Base-by-base conservation (phyloP, 64 coral and sea anemone species). In the Catalaphyllia jardinei region DNA sequence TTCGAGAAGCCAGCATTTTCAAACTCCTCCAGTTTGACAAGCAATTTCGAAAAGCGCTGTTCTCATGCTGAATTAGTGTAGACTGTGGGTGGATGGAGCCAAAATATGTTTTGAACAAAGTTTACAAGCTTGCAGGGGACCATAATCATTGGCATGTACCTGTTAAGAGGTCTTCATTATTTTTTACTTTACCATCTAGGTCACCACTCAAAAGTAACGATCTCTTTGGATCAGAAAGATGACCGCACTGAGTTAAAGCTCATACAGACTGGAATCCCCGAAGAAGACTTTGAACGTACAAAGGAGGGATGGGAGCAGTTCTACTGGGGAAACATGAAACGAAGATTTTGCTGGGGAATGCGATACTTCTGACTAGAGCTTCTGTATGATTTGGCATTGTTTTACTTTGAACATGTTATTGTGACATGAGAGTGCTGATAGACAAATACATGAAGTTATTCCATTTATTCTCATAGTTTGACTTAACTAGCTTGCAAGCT, bases 311-410 rank as follows among this genome's bases (percentile, higher is more conserved):
- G 97, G 97, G 95, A 93, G 31, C 87, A 95, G 11, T 93, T 91
- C 64, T 99, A 99, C 78, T 99, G 97, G 97, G 94, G 72, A 16
- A 86, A 61, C 49, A 99, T 99, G 77, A 99, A 99, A 73, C 92
- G 86, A 67, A 95, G 91, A 22, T 99, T 99, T 87, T 90, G 75
- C 12, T 95, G 94, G 71, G 97, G 97, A 27, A 75, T 91, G 77
- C 83, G 65, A 78, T 99, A 99, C 80, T 99, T 99, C 73, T 99
- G 88, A 95, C 90, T 85, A 85, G 81, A 71, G 35, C 27, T 85
- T 85, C 81, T 85, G 81, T 85, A 85, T 85, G 81, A 85, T 51
- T 71, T 85, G 81, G 81, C 81, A 51, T 67, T 85, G 63, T 85
- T 85, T 85, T 85, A 71, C 39, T 85, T 85, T 71, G 62, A 85